A percentile compares a stretch with the other conserved stretches of the same genome.
phyloP scores from a whole-genome alignment of 2,797 vertebrate genomes.

The Microctenopoma stevenorrisi region DNA sequence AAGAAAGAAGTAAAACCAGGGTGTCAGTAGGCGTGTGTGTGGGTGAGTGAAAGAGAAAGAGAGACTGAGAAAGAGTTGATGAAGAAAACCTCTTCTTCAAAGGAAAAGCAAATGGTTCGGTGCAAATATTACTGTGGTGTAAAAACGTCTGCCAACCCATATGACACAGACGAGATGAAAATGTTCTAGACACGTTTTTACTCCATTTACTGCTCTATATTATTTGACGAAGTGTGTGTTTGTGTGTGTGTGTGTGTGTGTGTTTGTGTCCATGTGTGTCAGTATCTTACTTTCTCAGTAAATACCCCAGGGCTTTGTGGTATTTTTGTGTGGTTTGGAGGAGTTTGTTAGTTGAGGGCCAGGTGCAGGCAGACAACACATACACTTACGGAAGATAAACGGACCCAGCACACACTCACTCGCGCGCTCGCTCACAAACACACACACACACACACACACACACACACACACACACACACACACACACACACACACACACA shows the following conservation, averaged over 20 bases:
- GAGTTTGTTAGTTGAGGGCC: conserved; percentile 84
- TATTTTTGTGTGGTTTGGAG: conserved; percentile 79
- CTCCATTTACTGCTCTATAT: conserved; percentile 55
- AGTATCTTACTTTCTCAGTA: conserved; percentile 77
- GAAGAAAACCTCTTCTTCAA: conserved; percentile 27
- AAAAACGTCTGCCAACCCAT: conserved; percentile 37
- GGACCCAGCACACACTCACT: conserved; percentile 47
- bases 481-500: conserved; percentile 37
- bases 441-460: conserved; percentile 45
- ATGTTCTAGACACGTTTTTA: conserved; percentile 57
- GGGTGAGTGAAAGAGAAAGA: conserved; percentile 38
- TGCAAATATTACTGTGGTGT: conserved; percentile 26
- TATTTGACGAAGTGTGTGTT: conserved; percentile 57
- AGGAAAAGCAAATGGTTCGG: conserved; percentile 11
- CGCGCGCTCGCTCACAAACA: too few relatives aligned
- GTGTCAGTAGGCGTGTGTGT: conserved; percentile 24
- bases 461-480: too few relatives aligned
- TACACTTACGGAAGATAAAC: conserved; percentile 73
- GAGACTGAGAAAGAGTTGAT: conserved; percentile 10
- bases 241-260: conserved; percentile 34
- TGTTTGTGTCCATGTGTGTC: conserved; percentile 67
- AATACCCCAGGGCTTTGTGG: conserved; percentile 81
- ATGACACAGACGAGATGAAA: conserved; percentile 49
- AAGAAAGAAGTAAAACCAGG: conserved; percentile 51
- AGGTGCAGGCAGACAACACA: conserved; percentile 82